phyloP scores from a whole-genome alignment of 2,797 vertebrate species.

The Coendou prehensilis region DNA sequence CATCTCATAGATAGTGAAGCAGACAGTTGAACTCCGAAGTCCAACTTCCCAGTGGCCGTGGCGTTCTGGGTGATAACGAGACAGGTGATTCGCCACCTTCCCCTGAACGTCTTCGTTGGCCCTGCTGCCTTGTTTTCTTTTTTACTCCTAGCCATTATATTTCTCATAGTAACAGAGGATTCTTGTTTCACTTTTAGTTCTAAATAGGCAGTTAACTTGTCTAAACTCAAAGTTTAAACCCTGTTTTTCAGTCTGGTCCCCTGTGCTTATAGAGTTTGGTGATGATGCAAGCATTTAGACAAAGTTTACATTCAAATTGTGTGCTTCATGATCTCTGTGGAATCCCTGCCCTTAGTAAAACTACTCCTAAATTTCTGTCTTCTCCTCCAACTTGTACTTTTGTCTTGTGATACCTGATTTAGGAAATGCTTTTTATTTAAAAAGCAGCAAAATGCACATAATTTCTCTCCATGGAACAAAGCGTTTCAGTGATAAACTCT shows the following conservation, averaged over 20 bases:
- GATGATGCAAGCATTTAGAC: not conserved
- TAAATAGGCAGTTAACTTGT: not conserved
- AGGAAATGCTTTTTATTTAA: not conserved
- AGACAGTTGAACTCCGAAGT: fast-evolving
- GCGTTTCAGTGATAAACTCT: not conserved
- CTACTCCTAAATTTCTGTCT: not conserved
- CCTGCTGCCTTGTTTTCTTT: fast-evolving
- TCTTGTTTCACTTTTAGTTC: not conserved
- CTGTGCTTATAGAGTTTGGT: not conserved
- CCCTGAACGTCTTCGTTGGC: not conserved
- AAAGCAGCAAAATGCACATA: not conserved
- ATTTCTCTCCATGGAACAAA: not conserved
- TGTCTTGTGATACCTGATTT: not conserved
- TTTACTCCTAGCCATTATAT: not conserved
- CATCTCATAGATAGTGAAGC: not conserved
- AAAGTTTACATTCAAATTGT: not conserved
- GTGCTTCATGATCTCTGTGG: not conserved
- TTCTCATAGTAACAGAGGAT: not conserved
- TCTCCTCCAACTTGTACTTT: not conserved
- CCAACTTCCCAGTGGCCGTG: fast-evolving
- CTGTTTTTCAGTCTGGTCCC: not conserved
- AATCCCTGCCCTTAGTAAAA: not conserved
- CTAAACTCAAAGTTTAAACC: not conserved
- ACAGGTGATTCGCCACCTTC: fast-evolving
- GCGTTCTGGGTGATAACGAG: fast-evolving